phyloP scores from a whole-genome alignment of 1,140 invertebrate genomes.

The Drosophila asahinai region DNA sequence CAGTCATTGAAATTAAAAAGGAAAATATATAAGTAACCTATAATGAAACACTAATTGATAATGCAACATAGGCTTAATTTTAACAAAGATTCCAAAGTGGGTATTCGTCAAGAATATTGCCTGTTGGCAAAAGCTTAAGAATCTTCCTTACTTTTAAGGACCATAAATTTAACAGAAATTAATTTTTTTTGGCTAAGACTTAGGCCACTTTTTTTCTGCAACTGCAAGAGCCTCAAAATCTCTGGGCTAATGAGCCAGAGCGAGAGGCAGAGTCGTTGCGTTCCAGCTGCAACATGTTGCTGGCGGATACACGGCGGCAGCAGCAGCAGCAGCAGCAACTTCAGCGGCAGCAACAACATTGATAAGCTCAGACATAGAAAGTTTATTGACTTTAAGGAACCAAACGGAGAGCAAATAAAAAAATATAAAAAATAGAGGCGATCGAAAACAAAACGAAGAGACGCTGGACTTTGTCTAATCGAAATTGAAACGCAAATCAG shows the following conservation, averaged over 20 bases:
- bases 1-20: too few relatives aligned
- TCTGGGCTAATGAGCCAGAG: constrained; percentile 67
- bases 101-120: neutral
- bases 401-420: constrained; percentile 17
- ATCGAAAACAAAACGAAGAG: constrained; percentile 3
- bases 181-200: too few relatives aligned
- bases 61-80: too few relatives aligned
- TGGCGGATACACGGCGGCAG: constrained; percentile 12
- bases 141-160: too few relatives aligned
- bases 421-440: constrained; percentile 14
- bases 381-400: constrained; percentile 64
- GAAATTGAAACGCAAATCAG: constrained; percentile 30
- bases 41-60: too few relatives aligned
- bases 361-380: constrained; percentile 67
- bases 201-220: neutral
- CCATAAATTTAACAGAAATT: too few relatives aligned
- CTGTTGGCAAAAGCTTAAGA: neutral
- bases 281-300: constrained; percentile 43
- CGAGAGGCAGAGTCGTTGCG: constrained; percentile 10
- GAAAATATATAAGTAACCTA: too few relatives aligned
- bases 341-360: constrained; percentile 43
- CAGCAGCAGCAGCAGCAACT: constrained; percentile 15
- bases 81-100: neutral
- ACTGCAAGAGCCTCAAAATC: constrained; percentile 50
- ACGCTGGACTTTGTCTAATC: constrained; percentile 21